phyloP scores from a whole-genome alignment of 2,797 vertebrate species.

The Acrossocheilus fasciatus region DNA sequence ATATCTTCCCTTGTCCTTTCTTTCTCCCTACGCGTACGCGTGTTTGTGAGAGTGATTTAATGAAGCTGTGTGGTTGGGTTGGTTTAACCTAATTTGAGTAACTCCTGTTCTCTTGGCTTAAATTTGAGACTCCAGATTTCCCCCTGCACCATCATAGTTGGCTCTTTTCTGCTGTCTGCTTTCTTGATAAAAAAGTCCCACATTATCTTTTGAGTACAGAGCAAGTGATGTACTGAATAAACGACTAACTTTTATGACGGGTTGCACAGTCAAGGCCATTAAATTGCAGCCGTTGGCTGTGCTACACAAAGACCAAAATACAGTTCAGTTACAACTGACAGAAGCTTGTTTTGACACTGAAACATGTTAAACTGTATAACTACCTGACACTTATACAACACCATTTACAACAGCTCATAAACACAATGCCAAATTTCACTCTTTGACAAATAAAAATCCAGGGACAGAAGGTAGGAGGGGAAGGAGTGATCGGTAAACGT shows the following conservation, averaged over 20 bases:
- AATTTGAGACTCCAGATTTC: constrained; percentile 43
- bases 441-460: constrained; percentile 18
- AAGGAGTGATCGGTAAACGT: constrained; percentile 40
- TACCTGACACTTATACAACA: constrained; percentile 22
- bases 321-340: not conserved
- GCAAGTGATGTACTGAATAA: not conserved
- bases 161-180: constrained; percentile 14
- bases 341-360: not conserved
- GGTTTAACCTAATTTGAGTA: constrained; percentile 35
- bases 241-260: not conserved
- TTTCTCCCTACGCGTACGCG: not conserved
- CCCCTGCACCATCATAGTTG: constrained; percentile 12
- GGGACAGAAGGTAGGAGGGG: not conserved
- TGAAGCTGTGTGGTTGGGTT: not conserved
- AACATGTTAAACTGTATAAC: constrained; percentile 32
- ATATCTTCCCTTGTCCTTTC: not conserved
- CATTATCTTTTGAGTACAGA: not conserved
- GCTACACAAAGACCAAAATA: constrained; percentile 6
- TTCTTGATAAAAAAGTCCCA: constrained; percentile 15
- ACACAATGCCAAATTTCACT: not conserved
- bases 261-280: not conserved
- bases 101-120: constrained; percentile 36
- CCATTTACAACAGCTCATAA: constrained; percentile 24
- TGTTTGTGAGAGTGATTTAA: constrained; percentile 14
- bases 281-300: not conserved